phyloP scores from a whole-genome alignment of 2,113 vertebrate genomes.

The Emydura subglobosa region DNA sequence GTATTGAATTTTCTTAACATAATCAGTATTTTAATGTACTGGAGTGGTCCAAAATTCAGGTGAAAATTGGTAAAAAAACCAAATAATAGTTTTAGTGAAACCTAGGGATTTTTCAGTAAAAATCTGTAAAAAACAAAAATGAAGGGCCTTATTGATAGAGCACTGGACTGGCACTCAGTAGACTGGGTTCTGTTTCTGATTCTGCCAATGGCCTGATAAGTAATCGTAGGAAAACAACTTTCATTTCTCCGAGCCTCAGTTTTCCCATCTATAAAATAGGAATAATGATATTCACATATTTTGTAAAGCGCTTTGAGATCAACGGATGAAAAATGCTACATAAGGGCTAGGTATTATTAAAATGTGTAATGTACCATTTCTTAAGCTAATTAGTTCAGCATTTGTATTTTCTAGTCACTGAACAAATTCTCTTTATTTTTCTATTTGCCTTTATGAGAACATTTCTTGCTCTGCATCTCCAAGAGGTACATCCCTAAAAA shows the following conservation, averaged over 20 bases:
- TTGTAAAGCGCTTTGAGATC: not conserved
- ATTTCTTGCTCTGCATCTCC: not conserved
- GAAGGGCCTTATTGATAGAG: too few relatives aligned
- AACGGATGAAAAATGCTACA: not conserved
- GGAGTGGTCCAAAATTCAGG: too few relatives aligned
- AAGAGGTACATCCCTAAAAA: not conserved
- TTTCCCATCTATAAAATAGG: not conserved
- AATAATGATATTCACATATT: not conserved
- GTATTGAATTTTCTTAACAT: too few relatives aligned
- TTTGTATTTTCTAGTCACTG: not conserved
- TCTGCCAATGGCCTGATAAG: not conserved
- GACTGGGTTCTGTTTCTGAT: not conserved
- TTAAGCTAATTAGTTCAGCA: not conserved
- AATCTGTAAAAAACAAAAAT: too few relatives aligned
- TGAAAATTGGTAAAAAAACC: too few relatives aligned
- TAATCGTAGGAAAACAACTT: not conserved
- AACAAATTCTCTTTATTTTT: not conserved
- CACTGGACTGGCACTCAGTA: not conserved
- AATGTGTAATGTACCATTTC: not conserved
- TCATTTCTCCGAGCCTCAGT: not conserved
- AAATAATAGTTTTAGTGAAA: too few relatives aligned
- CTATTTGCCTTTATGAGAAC: not conserved
- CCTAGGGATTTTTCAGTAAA: too few relatives aligned
- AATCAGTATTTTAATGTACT: too few relatives aligned
- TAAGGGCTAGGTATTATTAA: not conserved